These are phyloP conservation scores for Zoanthus sociatus DNA, from an alignment of 92 coral and sea anemone genomes.

Conservation along the genomic window DNA sequence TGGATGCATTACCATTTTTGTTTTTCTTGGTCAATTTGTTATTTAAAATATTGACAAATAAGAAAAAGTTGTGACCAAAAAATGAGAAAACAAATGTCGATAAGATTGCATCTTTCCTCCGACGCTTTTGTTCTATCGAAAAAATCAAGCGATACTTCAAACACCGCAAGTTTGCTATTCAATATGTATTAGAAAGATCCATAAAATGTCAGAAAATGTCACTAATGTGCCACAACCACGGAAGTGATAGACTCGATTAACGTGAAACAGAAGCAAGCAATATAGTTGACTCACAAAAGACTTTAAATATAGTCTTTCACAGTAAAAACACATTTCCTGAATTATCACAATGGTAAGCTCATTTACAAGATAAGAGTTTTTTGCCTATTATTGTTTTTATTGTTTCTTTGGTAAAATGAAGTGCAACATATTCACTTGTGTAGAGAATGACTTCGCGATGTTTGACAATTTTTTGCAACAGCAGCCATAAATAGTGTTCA, in stretches of 20 bases:
- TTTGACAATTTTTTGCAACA: not conserved
- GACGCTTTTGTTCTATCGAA: not conserved
- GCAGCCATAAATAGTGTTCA: not conserved
- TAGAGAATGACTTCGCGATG: not conserved
- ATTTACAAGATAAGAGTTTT: conserved; percentile 4
- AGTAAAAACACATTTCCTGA: conserved; percentile 16
- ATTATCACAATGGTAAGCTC: conserved; percentile 5
- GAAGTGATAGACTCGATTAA: conserved; percentile 17
- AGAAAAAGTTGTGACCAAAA: not conserved
- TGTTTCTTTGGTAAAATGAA: conserved; percentile 20
- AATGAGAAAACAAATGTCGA: not conserved
- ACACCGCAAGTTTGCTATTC: not conserved
- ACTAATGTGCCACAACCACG: conserved; percentile 41
- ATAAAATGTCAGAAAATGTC: not conserved
- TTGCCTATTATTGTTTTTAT: not conserved
- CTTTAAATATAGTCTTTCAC: not conserved
- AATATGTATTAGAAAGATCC: not conserved
- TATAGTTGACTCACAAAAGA: conserved; percentile 21
- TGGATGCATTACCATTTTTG: not conserved
- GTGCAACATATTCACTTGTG: not conserved
- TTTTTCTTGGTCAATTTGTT: not conserved
- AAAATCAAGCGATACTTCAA: not conserved
- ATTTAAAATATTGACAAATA: not conserved
- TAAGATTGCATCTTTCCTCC: not conserved
- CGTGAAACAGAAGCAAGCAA: conserved; percentile 27